Conservation (phyloP, 1,140 invertebrate species). For the Lepidurus couesii region DNA sequence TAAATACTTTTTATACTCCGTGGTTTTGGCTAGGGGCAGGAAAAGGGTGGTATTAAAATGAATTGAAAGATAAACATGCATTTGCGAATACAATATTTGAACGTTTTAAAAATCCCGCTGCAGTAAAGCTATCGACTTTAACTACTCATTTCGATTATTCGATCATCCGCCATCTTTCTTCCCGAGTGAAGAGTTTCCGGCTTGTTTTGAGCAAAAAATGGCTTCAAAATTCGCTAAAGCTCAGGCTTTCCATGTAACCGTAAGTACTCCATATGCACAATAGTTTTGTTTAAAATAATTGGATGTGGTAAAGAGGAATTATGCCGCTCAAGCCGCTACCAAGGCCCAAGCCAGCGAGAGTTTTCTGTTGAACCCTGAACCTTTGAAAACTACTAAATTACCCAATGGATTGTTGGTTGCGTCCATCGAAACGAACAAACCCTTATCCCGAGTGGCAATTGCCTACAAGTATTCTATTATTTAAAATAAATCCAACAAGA, state of each 20-base stretch:
- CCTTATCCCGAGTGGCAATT: slow-evolving; percentile 69
- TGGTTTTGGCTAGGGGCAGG: neutral
- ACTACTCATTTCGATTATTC: neutral
- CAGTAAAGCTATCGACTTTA: neutral
- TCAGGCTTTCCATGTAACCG: slow-evolving; percentile 27
- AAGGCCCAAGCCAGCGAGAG: slow-evolving; percentile 39
- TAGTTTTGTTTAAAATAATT: neutral
- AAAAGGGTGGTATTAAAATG: slow-evolving; percentile 20
- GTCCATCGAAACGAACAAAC: slow-evolving; percentile 65
- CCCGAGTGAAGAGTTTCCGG: slow-evolving; percentile 25
- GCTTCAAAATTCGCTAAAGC: slow-evolving; percentile 32
- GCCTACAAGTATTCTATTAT: slow-evolving; percentile 58
- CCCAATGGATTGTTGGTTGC: slow-evolving; percentile 67
- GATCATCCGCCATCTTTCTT: slow-evolving; percentile 33
- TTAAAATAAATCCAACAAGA: neutral
- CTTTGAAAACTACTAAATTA: slow-evolving; percentile 48
- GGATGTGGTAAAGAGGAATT: slow-evolving; percentile 32
- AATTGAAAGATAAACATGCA: neutral
- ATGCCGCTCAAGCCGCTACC: slow-evolving; percentile 40
- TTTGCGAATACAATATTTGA: neutral
- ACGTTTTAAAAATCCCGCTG: neutral
- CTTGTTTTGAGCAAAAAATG: slow-evolving; percentile 26
- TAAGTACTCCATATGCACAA: neutral
- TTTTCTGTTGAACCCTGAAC: slow-evolving; percentile 31
- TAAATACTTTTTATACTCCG: neutral